Base-by-base conservation (phyloP, 1,140 invertebrate species). In the Orius laevigatus region DNA sequence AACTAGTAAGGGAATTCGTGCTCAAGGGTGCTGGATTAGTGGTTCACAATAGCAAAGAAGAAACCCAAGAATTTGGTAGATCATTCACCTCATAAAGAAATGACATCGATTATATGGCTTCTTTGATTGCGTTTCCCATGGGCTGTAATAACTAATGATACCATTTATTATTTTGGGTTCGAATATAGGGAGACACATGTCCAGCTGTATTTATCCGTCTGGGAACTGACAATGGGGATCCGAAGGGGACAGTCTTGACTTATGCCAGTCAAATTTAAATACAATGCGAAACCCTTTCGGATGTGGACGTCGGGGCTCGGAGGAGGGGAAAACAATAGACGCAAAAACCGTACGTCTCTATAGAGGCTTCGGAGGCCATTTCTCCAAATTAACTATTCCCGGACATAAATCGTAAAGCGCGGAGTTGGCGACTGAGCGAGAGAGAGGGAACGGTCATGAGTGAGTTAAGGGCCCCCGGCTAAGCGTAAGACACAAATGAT, bases 231-330 rank as follows among this genome's bases (percentile, higher is more conserved):
- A 45, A 45, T 45, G 43, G 43, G 43, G 25, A 31, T 19, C n/a
- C n/a, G 20, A 33, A 45, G 43, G 43, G 40, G 19, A 45, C 19
- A 45, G 32, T 31, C 43, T 45, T 45, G 43, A 45, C 43, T 45
- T 45, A 45, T 45, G 43, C 43, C 41, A 45, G 20, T 45, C 43
- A 45, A 25, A 45, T 45, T 45, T 45, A 45, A 45, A 45, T 45
- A 45, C 43, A 45, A 45, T 45, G 43, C 19, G 43, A 31, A 19
- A 12, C 25, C 43, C 43, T 25, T 25, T 25, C 25, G 25, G 25
- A 25, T 25, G 25, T 25, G 25, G 25, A 25, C 25, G 25, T 25
- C 25, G 25, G 25, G 25, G 25, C 3, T 3, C 25, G 25, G 25
- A 25, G 25, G 25, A n/a, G 43, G 25, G 19, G 43, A 45, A 45